A percentile compares a stretch with the other conserved stretches of the same genome.
phyloP scores from a whole-genome alignment of 2,888 invertebrate genomes.

The Catocala fraxini region DNA sequence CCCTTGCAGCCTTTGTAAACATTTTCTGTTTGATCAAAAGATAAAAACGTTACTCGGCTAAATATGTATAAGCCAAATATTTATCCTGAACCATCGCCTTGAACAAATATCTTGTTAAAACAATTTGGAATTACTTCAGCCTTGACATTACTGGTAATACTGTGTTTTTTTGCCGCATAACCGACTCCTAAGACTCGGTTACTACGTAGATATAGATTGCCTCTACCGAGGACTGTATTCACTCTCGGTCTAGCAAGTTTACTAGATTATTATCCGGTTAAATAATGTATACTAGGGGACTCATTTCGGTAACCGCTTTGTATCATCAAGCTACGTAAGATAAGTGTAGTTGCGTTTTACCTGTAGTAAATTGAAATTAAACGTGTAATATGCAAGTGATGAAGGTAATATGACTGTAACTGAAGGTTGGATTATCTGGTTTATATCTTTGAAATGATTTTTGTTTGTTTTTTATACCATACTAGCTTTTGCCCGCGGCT shows the following conservation, averaged over 20 bases:
- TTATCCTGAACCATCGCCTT: neutral
- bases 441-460: too few relatives aligned
- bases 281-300: constrained; percentile 60
- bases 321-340: neutral
- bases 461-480: too few relatives aligned
- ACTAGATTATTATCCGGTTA: constrained; percentile 62
- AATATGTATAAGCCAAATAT: neutral
- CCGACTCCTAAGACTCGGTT: too few relatives aligned
- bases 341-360: constrained; percentile 5
- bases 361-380: neutral
- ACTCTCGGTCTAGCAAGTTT: constrained; percentile 57
- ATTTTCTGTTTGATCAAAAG: too few relatives aligned
- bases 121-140: neutral
- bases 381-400: too few relatives aligned
- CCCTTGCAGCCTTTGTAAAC: too few relatives aligned
- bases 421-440: too few relatives aligned
- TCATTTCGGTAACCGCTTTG: constrained; percentile 32
- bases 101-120: constrained; percentile 2
- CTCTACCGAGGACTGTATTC: constrained; percentile 12
- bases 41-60: neutral
- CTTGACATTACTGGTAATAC: constrained; percentile 7
- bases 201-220: constrained; percentile 27
- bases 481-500: too few relatives aligned
- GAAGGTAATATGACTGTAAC: too few relatives aligned
- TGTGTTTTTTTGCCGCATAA: constrained; percentile 1